Percentiles rank a stretch among this genome's conserved stretches.
phyloP scores from a whole-genome alignment of 1,140 invertebrate genomes.

The Lasioglossum baleicum region DNA sequence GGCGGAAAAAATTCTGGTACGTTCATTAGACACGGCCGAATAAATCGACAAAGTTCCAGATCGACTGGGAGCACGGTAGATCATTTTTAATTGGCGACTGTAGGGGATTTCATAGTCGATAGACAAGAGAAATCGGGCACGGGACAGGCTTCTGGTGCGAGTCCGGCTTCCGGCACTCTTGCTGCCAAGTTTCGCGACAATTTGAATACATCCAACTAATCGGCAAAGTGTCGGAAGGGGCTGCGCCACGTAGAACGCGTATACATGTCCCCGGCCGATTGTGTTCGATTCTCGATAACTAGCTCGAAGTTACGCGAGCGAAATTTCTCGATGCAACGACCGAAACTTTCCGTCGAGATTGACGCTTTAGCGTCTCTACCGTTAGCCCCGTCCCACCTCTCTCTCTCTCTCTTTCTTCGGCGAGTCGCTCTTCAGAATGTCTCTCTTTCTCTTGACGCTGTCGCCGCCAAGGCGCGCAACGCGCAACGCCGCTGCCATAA shows the following conservation, averaged over 20 bases:
- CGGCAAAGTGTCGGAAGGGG: slow-evolving; percentile 29
- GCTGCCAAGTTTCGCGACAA: slow-evolving; percentile 42
- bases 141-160: background rate
- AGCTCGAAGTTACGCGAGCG: slow-evolving; percentile 49
- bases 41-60: no score
- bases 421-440: no score
- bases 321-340: slow-evolving; percentile 56
- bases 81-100: no score
- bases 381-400: background rate
- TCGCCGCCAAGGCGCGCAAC: background rate
- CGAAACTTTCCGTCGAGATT: slow-evolving; percentile 58
- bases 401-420: no score
- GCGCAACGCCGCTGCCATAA: slow-evolving; percentile 23
- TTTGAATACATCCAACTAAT: slow-evolving; percentile 60
- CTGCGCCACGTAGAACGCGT: background rate
- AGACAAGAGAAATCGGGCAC: no score
- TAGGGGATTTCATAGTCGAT: no score
- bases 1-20: no score
- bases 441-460: background rate
- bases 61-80: no score
- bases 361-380: slow-evolving; percentile 46
- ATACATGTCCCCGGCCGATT: slow-evolving; percentile 34
- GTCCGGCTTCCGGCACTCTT: background rate
- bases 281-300: slow-evolving; percentile 58
- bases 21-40: no score